Evolutionary conservation across 2,888 invertebrate genomes (phyloP).

Genomic region (Cremastobaeus sp.): DNA sequence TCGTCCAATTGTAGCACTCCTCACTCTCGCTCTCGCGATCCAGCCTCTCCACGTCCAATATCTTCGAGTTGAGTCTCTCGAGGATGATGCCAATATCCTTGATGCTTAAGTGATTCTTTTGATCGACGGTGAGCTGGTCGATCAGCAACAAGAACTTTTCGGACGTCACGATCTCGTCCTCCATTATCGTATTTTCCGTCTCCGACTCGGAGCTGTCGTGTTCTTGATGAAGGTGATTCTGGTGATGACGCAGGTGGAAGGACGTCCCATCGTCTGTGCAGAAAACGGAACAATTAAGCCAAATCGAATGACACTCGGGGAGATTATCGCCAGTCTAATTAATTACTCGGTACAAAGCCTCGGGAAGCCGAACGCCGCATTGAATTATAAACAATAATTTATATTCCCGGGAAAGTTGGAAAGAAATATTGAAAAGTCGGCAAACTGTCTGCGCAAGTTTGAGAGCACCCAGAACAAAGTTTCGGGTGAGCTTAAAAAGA

Average conservation of each 20-base stretch:
- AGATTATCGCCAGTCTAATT: no score
- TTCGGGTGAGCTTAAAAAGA: constrained; percentile 22
- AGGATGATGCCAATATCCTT: constrained; percentile 97
- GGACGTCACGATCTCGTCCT: constrained; percentile 92
- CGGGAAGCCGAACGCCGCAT: no score
- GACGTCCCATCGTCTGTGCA: constrained; percentile 40
- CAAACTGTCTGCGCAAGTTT: constrained; percentile 22
- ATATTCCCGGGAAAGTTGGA: constrained; percentile 8
- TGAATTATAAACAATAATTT: constrained; percentile 18
- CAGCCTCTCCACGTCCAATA: constrained; percentile 93
- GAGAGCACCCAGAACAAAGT: constrained; percentile 20
- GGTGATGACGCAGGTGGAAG: constrained; percentile 67
- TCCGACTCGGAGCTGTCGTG: constrained; percentile 95
- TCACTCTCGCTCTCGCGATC: constrained; percentile 95
- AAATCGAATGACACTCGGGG: no score
- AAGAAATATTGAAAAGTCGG: constrained; percentile 29
- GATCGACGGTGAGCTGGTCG: constrained; percentile 94
- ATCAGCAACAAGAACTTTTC: constrained; percentile 95
- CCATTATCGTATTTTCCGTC: constrained; percentile 94
- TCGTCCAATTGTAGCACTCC: constrained; percentile 97
- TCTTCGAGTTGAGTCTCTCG: constrained; percentile 94
- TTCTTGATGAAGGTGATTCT: constrained; percentile 79
- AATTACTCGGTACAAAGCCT: no score
- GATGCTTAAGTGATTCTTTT: constrained; percentile 94
- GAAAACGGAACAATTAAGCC: constrained; percentile 21